A percentile compares a stretch with the other conserved stretches of the same genome.
Conservation (phyloP, 2,797 vertebrate species). For the Myoxocephalus aenaeus region DNA sequence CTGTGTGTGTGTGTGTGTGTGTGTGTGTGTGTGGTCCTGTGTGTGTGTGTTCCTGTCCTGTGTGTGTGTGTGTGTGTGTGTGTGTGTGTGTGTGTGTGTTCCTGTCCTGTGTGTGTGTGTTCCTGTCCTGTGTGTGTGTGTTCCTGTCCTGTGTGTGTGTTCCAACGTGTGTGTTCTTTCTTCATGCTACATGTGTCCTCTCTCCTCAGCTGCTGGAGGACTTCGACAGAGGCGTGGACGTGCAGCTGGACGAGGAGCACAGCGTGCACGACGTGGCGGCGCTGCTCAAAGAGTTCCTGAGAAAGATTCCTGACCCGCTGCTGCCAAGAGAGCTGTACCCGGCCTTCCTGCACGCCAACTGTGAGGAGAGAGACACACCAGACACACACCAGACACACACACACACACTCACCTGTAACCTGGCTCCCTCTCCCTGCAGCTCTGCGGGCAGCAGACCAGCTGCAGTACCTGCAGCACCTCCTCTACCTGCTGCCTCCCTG, state of each 20-base stretch:
- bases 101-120: too few species aligned
- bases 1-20: too few species aligned
- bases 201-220: slow-evolving; percentile 86
- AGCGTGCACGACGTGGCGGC: slow-evolving; percentile 94
- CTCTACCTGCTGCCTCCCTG: slow-evolving; percentile 92
- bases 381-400: background rate
- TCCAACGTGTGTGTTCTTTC: slow-evolving; percentile 1
- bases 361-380: slow-evolving; percentile 72
- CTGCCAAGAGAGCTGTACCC: slow-evolving; percentile 90
- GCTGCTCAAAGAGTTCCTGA: slow-evolving; percentile 92
- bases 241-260: slow-evolving; percentile 89
- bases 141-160: too few species aligned
- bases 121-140: too few species aligned
- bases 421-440: slow-evolving; percentile 62
- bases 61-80: too few species aligned
- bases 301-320: slow-evolving; percentile 91
- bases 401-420: too few species aligned
- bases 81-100: too few species aligned
- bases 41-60: too few species aligned
- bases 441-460: slow-evolving; percentile 83
- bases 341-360: slow-evolving; percentile 90
- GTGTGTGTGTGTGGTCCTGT: too few species aligned
- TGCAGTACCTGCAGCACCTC: slow-evolving; percentile 89
- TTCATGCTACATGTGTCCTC: background rate
- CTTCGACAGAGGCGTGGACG: slow-evolving; percentile 89